Evolutionary conservation across 2,113 vertebrate genomes (phyloP), one percentile per base, ranked within the genome.

Genomic region (Formicarius rufipectus): DNA sequence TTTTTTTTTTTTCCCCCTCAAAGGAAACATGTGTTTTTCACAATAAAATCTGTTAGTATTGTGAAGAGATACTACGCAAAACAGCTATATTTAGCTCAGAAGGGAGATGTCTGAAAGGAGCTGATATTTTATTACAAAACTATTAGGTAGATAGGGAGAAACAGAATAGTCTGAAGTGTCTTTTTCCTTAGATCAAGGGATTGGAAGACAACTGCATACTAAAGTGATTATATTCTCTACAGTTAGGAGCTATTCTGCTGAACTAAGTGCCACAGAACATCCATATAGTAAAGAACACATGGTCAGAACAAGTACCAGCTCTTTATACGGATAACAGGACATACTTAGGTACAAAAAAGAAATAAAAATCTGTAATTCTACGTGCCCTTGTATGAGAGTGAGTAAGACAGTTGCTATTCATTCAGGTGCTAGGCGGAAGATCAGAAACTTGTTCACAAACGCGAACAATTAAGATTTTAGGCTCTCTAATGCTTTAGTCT

Each of bases 1-100:
- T n/a, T 5, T 11, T 23, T 42, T 25, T 42, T 24, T 20, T 3
- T 4, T 10, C 21, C 1, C 22, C 35, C 7, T 0, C 1, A 5
- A 45, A 52, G 16, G 8, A 91, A 60, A 50, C 6, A 31, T 12
- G 1, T 14, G 33, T 68, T 93, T 91, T 93, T 73, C 14, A 40
- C 10, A 44, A 5, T 2, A 60, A 25, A 64, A 31, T 45, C 35
- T 64, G 4, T 68, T 76, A 30, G 19, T 68, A 11, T 64, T 79
- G 8, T 56, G 40, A 82, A 27, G 33, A 86, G 24, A 35, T 1
- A 1, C 42, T 81, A 44, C 28, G 52, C 18, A 44, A 68, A 76
- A 39, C 17, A 35, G 2, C 83, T 82, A 18, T 25, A 35, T 64
- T 76, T 80, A 22, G 3, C 31, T 90, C 31, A 69, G 9, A 73